These are phyloP conservation scores for Elmis aenea DNA, from an alignment of 2,888 invertebrate species.

Conservation along the genomic window DNA sequence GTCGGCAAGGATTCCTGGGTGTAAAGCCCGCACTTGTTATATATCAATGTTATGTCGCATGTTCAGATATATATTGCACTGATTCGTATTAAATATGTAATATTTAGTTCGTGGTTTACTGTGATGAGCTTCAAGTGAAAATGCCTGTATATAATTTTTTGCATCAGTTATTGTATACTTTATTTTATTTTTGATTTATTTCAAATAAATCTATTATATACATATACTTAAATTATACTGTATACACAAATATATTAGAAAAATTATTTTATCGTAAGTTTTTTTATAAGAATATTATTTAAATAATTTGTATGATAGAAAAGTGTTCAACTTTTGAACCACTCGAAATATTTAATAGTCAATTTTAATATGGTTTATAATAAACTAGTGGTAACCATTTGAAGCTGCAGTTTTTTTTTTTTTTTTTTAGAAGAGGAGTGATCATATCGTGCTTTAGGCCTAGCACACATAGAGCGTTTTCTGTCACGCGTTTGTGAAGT, in stretches of 20 bases:
- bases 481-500: too few relatives aligned
- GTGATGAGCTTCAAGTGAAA: slow-evolving; percentile 47
- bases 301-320: slow-evolving; percentile 3
- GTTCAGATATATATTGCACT: slow-evolving; percentile 25
- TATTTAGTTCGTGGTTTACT: slow-evolving; percentile 47
- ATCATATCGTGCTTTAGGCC: too few relatives aligned
- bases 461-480: too few relatives aligned
- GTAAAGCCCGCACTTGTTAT: slow-evolving; percentile 30
- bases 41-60: slow-evolving; percentile 21
- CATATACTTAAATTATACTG: slow-evolving; percentile 43
- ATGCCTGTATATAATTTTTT: slow-evolving; percentile 45
- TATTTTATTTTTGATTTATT: slow-evolving; percentile 37
- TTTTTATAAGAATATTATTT: slow-evolving; percentile 3
- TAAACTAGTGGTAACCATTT: slow-evolving; percentile 41
- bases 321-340: slow-evolving; percentile 35
- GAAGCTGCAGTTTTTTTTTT: slow-evolving; percentile 8
- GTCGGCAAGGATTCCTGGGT: slow-evolving; percentile 48
- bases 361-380: slow-evolving; percentile 46
- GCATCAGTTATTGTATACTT: slow-evolving; percentile 35
- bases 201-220: slow-evolving; percentile 42
- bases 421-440: neutral
- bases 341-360: slow-evolving; percentile 40
- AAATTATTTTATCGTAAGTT: slow-evolving; percentile 39
- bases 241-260: slow-evolving; percentile 40
- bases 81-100: slow-evolving; percentile 18